Evolutionary conservation across 2,888 invertebrate genomes (phyloP), one percentile per base, ranked within the genome.

Genomic region (Phengaris arion): DNA sequence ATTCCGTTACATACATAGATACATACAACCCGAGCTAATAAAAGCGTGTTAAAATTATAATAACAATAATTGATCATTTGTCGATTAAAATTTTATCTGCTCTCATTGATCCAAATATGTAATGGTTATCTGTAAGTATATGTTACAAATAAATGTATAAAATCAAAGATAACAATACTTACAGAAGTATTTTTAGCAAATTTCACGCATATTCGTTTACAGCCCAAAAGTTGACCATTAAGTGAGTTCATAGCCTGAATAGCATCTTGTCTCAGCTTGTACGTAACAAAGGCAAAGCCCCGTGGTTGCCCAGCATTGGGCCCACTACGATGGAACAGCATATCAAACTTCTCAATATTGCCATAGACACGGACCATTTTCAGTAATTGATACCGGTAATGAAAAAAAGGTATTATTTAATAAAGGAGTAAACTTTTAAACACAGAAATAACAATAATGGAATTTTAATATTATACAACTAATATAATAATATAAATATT

Each of bases 321-420:
- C 81, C 98, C 98, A 80, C 96, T 96, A 81, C 98, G 98, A 91
- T 98, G 98, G 89, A 98, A 98, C 81, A 99, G 95, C 93, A 98
- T 96, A 94, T 99, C 98, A 94, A 98, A 98, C 96, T 98, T 98
- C 94, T 98, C 97, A 86, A 98, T 97, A 87, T 95, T 94, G 89
- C 98, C 98, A 95, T 97, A 97, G 95, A 97, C 97, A 96, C 98
- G 98, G 94, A 98, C 95, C 94, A 98, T 96, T 97, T 98, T 98
- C 94, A 99, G 95, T 94, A 99, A 96, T 95, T 98, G 97, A 96
- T 96, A 98, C 98, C 98, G 94, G 96, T 97, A 96, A 95, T 94
- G 85, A 94, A 89, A 89, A 89, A 82, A 85, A 82, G 85, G 85
- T 85, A 84, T 81, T 78, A 84, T 88, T 87, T 86, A 86, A 85